A percentile compares a stretch with the other conserved stretches of the same genome.
phyloP scores from a whole-genome alignment of 2,888 invertebrate genomes.

The Nasonovia ribisnigri region DNA sequence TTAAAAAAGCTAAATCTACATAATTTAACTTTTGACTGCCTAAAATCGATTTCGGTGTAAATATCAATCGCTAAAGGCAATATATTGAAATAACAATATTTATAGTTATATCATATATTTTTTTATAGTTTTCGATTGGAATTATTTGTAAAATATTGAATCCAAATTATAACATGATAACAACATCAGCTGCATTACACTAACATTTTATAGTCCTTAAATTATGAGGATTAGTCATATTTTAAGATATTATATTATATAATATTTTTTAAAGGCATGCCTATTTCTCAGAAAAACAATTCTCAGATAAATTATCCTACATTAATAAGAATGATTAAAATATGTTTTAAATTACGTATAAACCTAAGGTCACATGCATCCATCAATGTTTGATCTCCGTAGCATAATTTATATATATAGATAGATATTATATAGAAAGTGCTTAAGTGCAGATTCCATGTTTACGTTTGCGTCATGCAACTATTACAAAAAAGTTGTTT shows the following conservation, averaged over 20 bases:
- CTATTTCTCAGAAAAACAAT: background rate
- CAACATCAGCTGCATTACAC: background rate
- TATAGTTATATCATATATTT: background rate
- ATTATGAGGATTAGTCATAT: background rate
- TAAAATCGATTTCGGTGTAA: background rate
- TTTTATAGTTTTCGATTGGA: background rate
- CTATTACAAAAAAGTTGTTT: constrained; percentile 38
- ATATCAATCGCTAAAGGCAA: background rate
- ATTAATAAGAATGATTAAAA: constrained; percentile 9
- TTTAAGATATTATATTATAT: background rate
- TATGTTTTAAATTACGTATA: constrained; percentile 7
- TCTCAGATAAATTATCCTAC: background rate
- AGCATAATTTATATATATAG: background rate
- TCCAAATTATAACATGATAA: background rate
- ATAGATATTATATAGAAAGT: constrained; percentile 41
- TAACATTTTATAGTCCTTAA: background rate
- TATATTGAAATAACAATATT: background rate
- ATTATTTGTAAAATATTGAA: background rate
- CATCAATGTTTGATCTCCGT: constrained; percentile 25
- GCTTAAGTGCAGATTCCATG: constrained; percentile 35
- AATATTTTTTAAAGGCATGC: background rate
- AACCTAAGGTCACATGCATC: constrained; percentile 11
- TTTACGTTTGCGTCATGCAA: constrained; percentile 44
- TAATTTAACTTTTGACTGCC: background rate
- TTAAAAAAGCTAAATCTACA: background rate